Conservation (phyloP, 2,113 vertebrate species). For the Manacus vitellinus region DNA sequence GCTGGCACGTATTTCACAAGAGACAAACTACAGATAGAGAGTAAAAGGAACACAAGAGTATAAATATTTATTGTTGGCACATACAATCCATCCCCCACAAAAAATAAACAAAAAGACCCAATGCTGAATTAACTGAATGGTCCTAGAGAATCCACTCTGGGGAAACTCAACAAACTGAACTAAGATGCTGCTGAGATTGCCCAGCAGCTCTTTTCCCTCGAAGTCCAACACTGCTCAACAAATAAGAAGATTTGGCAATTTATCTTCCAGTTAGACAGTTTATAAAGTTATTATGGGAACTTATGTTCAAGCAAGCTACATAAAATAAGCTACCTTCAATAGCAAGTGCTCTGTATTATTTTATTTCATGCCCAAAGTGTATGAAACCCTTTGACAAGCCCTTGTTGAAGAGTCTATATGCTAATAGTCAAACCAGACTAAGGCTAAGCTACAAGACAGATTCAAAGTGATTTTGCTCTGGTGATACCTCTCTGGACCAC, state of each 20-base stretch:
- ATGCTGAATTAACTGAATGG: neutral
- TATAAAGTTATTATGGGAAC: neutral
- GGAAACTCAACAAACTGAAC: neutral
- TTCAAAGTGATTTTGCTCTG: neutral
- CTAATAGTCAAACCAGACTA: neutral
- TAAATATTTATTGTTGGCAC: slow-evolving; percentile 55
- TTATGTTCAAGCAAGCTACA: neutral
- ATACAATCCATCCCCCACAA: neutral
- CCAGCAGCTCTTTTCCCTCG: neutral
- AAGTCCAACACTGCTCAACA: neutral
- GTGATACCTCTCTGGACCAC: neutral
- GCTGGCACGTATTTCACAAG: neutral
- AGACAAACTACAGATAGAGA: slow-evolving; percentile 32
- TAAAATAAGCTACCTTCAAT: neutral
- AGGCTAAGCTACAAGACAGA: neutral
- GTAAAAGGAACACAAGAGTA: neutral
- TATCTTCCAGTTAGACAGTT: neutral
- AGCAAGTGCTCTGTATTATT: neutral
- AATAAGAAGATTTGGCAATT: neutral
- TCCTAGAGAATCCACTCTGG: neutral
- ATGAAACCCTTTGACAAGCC: neutral
- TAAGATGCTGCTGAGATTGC: neutral
- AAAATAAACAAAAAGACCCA: neutral
- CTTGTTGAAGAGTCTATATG: neutral
- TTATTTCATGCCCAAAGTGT: neutral